Evolutionary conservation across 1,140 invertebrate species (phyloP), one percentile per base, ranked within the genome.

Genomic region (Drosophila navojoa): DNA sequence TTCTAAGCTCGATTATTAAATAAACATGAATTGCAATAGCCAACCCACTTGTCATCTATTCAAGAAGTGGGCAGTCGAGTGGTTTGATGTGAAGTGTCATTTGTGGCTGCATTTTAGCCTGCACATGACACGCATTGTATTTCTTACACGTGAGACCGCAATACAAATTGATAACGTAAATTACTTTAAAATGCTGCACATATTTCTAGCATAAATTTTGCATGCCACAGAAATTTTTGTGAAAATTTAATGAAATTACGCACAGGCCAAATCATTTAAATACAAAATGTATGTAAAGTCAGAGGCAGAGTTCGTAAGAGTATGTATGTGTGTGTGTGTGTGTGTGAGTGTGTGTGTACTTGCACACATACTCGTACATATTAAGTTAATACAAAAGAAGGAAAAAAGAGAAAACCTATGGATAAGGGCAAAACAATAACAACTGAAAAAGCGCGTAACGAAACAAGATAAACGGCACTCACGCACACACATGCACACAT

Each of bases 161-260:
- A 71, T 40, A 32, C 55, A 59, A 71, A 75, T 54, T 61, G 61
- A 32, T 67, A 57, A 66, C 22, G 60, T 52, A 63, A 68, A 68
- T 72, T 70, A 64, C 84, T 84, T 84, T 54, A 64, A 89, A 87
- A 89, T 89, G 58, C 67, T 75, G 49, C n/a, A 73, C 52, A 87
- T 87, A 89, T 89, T 89, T 80, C 60, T 72, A 79, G 84, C 84
- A 82, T 89, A 76, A 81, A 79, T 82, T 67, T 50, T 47, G 71
- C 69, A 80, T 80, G 62, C 84, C 79, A 64, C 49, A 68, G 57
- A 77, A 73, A 77, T 79, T 78, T 80, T 63, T 55, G 63, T 42
- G 49, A 71, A 77, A 72, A 89, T 87, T 73, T 66, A 87, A 87
- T 87, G 72, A 82, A 87, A 82, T 87, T 71, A 67, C 72, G 49